Evolutionary conservation across 2,888 invertebrate species (phyloP).

Genomic region (Chrysodeixis includens): DNA sequence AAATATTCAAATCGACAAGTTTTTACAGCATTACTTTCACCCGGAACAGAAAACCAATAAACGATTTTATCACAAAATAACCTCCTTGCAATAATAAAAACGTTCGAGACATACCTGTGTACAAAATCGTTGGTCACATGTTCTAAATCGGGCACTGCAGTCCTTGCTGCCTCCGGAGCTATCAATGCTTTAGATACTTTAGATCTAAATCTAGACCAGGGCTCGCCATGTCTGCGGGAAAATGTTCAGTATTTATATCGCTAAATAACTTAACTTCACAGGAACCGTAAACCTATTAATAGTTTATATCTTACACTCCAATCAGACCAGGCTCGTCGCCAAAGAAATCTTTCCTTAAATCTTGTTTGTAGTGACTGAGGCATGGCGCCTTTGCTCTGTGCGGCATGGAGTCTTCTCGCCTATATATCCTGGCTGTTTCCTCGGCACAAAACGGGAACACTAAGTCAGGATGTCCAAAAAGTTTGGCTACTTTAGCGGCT

Average conservation of each 20-base stretch:
- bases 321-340: constrained; percentile 92
- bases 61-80: background rate
- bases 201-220: constrained; percentile 95
- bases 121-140: constrained; percentile 94
- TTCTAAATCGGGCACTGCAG: constrained; percentile 93
- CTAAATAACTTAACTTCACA: background rate
- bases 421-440: constrained; percentile 92
- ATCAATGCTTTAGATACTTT: constrained; percentile 95
- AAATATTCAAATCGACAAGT: background rate
- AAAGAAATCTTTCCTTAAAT: constrained; percentile 91
- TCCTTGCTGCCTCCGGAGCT: constrained; percentile 93
- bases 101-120: constrained; percentile 82
- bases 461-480: constrained; percentile 93
- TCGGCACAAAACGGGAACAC: constrained; percentile 93
- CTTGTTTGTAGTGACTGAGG: constrained; percentile 92
- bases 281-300: background rate
- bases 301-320: constrained; percentile 91
- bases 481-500: constrained; percentile 90
- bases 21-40: background rate
- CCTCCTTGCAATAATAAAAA: background rate
- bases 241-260: constrained; percentile 25
- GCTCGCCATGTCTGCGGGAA: constrained; percentile 93
- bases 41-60: background rate
- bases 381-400: constrained; percentile 93
- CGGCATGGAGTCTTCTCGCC: constrained; percentile 92